These are phyloP conservation scores for Acrocyrtus sp. DNA, from an alignment of 2,888 invertebrate genomes.

Conservation along the genomic window DNA sequence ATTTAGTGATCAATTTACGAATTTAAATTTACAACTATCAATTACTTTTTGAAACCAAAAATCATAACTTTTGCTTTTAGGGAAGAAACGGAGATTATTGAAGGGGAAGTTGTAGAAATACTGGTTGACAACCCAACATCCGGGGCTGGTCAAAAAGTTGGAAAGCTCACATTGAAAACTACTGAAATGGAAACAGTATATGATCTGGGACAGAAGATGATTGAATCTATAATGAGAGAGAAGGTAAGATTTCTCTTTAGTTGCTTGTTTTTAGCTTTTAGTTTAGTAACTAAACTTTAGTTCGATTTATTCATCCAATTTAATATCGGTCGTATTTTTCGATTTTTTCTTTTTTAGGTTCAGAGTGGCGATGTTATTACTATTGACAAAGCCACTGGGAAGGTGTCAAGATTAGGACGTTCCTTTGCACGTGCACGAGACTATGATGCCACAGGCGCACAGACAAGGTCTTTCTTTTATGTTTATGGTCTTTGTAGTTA, in stretches of 20 bases:
- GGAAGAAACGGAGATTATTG: conserved; percentile 98
- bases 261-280: not conserved
- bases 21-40: not conserved
- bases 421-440: conserved; percentile 97
- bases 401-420: conserved; percentile 88
- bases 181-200: conserved; percentile 99
- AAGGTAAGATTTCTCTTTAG: conserved; percentile 72
- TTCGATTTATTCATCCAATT: not conserved
- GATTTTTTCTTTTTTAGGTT: conserved; percentile 68
- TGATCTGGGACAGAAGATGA: conserved; percentile 98
- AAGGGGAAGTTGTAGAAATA: conserved; percentile 98
- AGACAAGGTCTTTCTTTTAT: conserved; percentile 67
- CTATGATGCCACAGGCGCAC: conserved; percentile 93
- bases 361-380: conserved; percentile 97
- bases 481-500: too few relatives aligned
- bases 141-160: conserved; percentile 87
- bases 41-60: too few relatives aligned
- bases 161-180: conserved; percentile 96
- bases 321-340: not conserved
- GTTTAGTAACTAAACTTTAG: not conserved
- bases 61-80: conserved; percentile 71
- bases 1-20: too few relatives aligned
- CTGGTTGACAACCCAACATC: conserved; percentile 95
- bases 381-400: conserved; percentile 98
- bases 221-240: conserved; percentile 94